phyloP scores from a whole-genome alignment of 2,888 invertebrate genomes.

The Ischnura elegans region DNA sequence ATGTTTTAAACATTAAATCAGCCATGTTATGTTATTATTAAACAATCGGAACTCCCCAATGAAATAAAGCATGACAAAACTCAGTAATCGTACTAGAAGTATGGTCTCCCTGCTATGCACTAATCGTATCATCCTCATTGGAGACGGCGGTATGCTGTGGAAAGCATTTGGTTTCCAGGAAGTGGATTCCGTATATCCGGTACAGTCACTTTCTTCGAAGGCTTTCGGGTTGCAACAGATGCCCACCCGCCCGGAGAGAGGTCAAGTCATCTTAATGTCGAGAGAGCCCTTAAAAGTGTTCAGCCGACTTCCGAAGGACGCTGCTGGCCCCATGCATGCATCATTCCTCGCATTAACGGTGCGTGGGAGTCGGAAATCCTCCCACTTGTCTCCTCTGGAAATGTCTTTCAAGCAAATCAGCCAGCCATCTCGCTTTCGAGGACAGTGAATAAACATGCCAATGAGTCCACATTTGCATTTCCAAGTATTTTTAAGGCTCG shows the following conservation, averaged over 20 bases:
- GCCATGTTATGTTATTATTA: no score
- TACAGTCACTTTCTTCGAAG: constrained; percentile 36
- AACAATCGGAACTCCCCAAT: no score
- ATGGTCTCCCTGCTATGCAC: no score
- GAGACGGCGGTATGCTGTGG: not conserved
- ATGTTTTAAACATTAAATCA: no score
- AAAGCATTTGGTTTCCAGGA: not conserved
- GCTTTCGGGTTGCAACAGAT: not conserved
- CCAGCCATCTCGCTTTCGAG: not conserved
- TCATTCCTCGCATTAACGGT: not conserved
- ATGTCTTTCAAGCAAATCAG: not conserved
- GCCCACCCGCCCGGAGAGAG: not conserved
- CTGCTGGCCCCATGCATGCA: constrained; percentile 40
- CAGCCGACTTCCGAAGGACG: constrained; percentile 39
- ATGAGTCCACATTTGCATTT: not conserved
- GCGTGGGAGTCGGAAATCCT: not conserved
- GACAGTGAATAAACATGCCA: not conserved
- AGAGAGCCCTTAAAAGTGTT: constrained; percentile 24
- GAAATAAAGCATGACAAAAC: no score
- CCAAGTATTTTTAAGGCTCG: not conserved
- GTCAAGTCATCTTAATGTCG: not conserved
- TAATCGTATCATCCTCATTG: not conserved
- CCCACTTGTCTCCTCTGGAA: constrained; percentile 7
- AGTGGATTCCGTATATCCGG: not conserved
- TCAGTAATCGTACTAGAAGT: no score